phyloP scores from a whole-genome alignment of 2,113 vertebrate genomes.

The Hippocampus guttulatus region DNA sequence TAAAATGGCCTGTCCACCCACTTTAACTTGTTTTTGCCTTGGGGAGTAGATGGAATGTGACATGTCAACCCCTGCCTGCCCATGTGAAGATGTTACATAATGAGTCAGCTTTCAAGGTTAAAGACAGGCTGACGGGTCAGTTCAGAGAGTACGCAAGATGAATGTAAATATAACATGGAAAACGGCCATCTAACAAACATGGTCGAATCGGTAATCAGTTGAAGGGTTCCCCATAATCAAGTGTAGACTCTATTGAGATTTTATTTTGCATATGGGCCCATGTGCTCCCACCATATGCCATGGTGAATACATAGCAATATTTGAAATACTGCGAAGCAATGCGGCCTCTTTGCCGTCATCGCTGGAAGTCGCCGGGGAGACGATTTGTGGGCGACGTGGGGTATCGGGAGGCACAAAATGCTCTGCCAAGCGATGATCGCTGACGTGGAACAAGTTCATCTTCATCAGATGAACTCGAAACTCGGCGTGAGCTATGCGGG shows the following conservation, averaged over 20 bases:
- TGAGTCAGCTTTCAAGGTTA: constrained; percentile 41
- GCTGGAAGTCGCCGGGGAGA: too few species aligned
- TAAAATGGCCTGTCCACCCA: constrained; percentile 52
- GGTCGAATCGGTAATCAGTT: not conserved
- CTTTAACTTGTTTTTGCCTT: constrained; percentile 54
- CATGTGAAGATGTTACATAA: constrained; percentile 51
- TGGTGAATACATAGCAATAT: not conserved
- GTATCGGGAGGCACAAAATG: too few species aligned
- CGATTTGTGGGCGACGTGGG: too few species aligned
- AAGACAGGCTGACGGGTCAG: constrained; percentile 37
- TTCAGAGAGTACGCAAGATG: constrained; percentile 8
- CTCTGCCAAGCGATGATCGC: too few species aligned
- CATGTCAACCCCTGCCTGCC: constrained; percentile 45
- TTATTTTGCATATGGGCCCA: not conserved
- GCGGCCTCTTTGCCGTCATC: too few species aligned
- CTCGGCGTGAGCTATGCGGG: too few species aligned
- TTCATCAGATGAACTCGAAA: too few species aligned
- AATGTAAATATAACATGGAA: not conserved
- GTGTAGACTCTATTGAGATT: too few species aligned
- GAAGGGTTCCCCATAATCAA: too few species aligned
- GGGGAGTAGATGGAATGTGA: constrained; percentile 57
- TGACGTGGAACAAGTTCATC: too few species aligned
- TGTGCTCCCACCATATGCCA: not conserved
- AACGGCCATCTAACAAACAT: not conserved
- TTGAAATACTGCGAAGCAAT: too few species aligned